phyloP scores from a whole-genome alignment of 2,113 vertebrate genomes.

The Crypturellus undulatus region DNA sequence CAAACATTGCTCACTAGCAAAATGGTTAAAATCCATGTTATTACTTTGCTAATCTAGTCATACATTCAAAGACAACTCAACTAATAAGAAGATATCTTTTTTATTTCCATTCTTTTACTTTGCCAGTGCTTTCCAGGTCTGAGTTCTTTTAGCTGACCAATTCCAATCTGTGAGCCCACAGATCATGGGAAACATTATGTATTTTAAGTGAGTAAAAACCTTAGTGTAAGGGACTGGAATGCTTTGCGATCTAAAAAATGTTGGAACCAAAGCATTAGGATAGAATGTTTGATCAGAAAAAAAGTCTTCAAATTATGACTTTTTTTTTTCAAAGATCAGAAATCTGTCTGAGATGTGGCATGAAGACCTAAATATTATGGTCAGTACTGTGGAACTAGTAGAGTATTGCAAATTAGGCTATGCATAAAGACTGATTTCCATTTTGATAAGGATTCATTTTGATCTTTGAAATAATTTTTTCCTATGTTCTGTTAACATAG shows the following conservation, averaged over 20 bases:
- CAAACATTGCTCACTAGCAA: not conserved
- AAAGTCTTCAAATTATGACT: no score
- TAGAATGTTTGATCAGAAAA: not conserved
- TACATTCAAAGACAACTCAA: not conserved
- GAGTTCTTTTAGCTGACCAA: not conserved
- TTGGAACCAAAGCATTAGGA: not conserved
- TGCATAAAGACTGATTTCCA: not conserved
- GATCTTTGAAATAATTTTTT: not conserved
- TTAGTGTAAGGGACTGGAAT: not conserved
- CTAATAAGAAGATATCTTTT: not conserved
- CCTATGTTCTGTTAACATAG: no score
- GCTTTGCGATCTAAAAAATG: not conserved
- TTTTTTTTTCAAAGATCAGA: not conserved
- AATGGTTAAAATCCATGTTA: not conserved
- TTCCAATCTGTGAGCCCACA: not conserved
- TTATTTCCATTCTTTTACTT: not conserved
- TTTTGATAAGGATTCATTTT: not conserved
- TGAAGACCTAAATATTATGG: not conserved
- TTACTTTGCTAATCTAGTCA: not conserved
- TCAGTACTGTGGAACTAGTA: not conserved
- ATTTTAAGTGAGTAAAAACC: not conserved
- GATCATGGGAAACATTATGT: not conserved
- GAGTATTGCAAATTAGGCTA: not conserved
- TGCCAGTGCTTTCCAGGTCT: not conserved
- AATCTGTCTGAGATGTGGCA: not conserved